Evolutionary conservation across 2,113 vertebrate genomes (phyloP).

Genomic region (Eira barbara): DNA sequence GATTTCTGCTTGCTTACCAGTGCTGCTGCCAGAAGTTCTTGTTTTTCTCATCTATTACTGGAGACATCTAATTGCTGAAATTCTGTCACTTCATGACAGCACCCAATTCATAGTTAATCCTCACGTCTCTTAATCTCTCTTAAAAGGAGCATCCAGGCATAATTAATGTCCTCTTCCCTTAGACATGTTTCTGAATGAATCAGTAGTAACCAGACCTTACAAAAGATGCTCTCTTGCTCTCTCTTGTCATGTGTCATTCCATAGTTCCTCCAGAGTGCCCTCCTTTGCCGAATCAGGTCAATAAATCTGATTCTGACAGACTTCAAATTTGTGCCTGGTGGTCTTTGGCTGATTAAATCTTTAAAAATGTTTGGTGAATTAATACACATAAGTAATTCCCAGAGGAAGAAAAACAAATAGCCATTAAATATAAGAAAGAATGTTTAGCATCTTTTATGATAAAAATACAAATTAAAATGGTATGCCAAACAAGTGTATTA

Average conservation of each 20-base stretch:
- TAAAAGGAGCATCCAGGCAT: neutral
- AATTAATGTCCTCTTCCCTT: neutral
- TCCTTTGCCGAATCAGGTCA: neutral
- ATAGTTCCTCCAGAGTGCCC: neutral
- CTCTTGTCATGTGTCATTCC: neutral
- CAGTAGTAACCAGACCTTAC: neutral
- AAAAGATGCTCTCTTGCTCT: neutral
- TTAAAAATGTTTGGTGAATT: neutral
- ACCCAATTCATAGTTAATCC: neutral
- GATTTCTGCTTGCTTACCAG: neutral
- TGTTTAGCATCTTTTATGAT: neutral
- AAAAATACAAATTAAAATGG: neutral
- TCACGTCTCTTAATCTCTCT: neutral
- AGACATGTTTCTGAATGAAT: neutral
- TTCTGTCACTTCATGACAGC: neutral
- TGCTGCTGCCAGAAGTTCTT: neutral
- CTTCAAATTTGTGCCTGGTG: neutral
- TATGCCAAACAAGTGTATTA: neutral
- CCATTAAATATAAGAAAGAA: constrained; percentile 3
- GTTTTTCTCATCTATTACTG: neutral
- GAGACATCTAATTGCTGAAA: neutral
- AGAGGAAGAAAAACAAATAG: neutral
- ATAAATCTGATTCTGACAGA: neutral
- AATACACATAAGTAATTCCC: neutral
- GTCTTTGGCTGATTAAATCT: neutral